Evolutionary conservation across 2,797 vertebrate genomes (phyloP).

Genomic region (Catharus ustulatus): DNA sequence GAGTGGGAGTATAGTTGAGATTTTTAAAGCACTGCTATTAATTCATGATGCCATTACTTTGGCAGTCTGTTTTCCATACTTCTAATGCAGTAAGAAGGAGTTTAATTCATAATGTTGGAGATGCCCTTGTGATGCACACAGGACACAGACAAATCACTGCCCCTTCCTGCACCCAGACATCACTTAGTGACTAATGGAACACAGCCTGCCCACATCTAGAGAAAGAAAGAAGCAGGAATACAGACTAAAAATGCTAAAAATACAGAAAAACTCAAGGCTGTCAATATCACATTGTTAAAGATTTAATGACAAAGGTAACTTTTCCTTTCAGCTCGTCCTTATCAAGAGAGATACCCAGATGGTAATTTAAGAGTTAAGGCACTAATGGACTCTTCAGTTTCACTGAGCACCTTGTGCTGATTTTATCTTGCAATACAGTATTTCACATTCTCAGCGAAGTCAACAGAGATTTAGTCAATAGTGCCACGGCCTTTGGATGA

Average conservation of each 20-base stretch:
- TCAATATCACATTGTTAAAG: conserved; percentile 57
- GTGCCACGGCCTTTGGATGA: conserved; percentile 74
- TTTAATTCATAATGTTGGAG: conserved; percentile 65
- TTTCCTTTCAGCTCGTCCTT: conserved; percentile 48
- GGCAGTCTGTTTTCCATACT: conserved; percentile 38
- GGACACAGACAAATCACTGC: conserved; percentile 72
- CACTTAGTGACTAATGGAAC: conserved; percentile 64
- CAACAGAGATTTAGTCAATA: conserved; percentile 85
- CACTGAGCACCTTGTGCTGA: conserved; percentile 71
- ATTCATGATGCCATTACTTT: conserved; percentile 22
- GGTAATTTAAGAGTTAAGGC: conserved; percentile 65
- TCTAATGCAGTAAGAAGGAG: conserved; percentile 33
- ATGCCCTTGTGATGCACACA: conserved; percentile 62
- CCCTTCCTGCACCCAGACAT: conserved; percentile 47
- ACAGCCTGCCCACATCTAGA: conserved; percentile 48
- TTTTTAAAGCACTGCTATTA: conserved; percentile 42
- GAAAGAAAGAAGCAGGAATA: conserved; percentile 56
- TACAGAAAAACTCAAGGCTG: conserved; percentile 29
- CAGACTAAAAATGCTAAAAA: conserved; percentile 56
- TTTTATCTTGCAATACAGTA: conserved; percentile 87
- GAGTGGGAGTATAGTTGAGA: not conserved
- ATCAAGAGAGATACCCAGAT: conserved; percentile 37
- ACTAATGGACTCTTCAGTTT: conserved; percentile 74
- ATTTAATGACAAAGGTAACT: conserved; percentile 62
- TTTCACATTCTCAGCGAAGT: conserved; percentile 91